Base-by-base conservation (phyloP, 2,113 vertebrate species). In the Lutjanus erythropterus region DNA sequence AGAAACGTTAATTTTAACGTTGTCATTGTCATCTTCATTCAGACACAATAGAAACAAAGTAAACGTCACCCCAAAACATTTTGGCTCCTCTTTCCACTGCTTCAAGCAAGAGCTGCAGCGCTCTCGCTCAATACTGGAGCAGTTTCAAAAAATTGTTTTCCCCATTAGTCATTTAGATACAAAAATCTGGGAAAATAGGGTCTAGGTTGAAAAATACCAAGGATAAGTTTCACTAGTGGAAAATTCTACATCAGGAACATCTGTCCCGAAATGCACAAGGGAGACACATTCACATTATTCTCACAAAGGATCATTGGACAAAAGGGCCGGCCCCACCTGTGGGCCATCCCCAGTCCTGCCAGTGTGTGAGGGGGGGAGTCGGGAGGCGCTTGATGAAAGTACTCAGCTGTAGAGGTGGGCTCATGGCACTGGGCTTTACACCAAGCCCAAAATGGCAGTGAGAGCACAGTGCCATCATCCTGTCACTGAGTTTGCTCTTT, bases 371-470 rank as follows among this genome's bases (percentile, higher is more conserved):
- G 91, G 81, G 91, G 86, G 93, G 93, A 90, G 92, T 88, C 88
- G 83, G 71, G 89, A 93, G 94, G 89, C 89, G 92, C 70, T 94
- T 96, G 95, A 96, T 95, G 94, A 95, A 95, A 95, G 92, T 92
- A 91, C 90, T 93, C 92, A 93, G 90, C 91, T 89, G 83, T 93
- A 90, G 88, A 89, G 77, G 83, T 89, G 84, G 94, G 92, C 90
- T 94, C 94, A 94, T 94, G 94, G 92, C 93, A 92, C 94, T 92
- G 83, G 88, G 89, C 89, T 94, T 86, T 88, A 85, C 90, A 89
- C 86, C 25, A 33, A 84, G 79, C 86, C 81, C 49, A 14, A 29
- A 21, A 64, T 58, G 81, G 84, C 75, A 69, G 85, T 90, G 91
- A 73, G 84, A 92, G 93, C 72, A 42, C 91, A 86, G 92, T 94